Evolutionary conservation across 2,888 invertebrate genomes (phyloP).

Genomic region (Colletes collaris): DNA sequence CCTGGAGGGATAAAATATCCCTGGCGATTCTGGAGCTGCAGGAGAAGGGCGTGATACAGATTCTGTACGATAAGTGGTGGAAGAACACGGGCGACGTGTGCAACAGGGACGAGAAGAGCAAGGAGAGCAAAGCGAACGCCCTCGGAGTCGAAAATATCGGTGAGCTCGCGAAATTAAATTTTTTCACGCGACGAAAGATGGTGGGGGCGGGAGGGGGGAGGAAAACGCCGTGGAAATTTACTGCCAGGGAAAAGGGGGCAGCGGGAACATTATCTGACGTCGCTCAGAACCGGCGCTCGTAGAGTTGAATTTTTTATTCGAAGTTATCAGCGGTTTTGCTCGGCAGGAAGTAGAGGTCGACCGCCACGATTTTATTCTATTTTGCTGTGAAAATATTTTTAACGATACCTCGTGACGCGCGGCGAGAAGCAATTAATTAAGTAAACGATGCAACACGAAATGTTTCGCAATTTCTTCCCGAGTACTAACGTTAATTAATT

Average conservation of each 20-base stretch:
- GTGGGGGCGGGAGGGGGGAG: no score
- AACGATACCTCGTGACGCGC: neutral
- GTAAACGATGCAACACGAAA: no score
- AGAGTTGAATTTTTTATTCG: slow-evolving; percentile 25
- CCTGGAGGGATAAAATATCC: slow-evolving; percentile 98
- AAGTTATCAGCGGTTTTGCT: slow-evolving; percentile 18
- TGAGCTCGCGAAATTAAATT: slow-evolving; percentile 78
- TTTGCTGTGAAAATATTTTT: neutral
- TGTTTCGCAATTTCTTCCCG: no score
- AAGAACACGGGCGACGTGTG: slow-evolving; percentile 97
- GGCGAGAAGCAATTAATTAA: neutral
- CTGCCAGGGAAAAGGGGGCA: neutral
- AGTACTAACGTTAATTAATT: no score
- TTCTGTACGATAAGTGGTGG: slow-evolving; percentile 99
- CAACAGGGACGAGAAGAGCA: slow-evolving; percentile 93
- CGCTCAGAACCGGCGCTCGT: neutral
- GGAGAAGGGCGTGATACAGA: slow-evolving; percentile 96
- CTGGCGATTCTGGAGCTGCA: slow-evolving; percentile 97
- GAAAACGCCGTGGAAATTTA: slow-evolving; percentile 9
- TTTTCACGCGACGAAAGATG: neutral
- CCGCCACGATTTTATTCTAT: neutral
- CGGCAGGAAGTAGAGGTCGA: neutral
- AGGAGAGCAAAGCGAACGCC: slow-evolving; percentile 96
- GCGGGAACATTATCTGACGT: slow-evolving; percentile 16
- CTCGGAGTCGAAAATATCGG: slow-evolving; percentile 95